Percentiles rank a stretch among this genome's conserved stretches.
These are phyloP conservation scores for Arge pagana DNA, from an alignment of 2,888 invertebrate species.

Conservation along the genomic window DNA sequence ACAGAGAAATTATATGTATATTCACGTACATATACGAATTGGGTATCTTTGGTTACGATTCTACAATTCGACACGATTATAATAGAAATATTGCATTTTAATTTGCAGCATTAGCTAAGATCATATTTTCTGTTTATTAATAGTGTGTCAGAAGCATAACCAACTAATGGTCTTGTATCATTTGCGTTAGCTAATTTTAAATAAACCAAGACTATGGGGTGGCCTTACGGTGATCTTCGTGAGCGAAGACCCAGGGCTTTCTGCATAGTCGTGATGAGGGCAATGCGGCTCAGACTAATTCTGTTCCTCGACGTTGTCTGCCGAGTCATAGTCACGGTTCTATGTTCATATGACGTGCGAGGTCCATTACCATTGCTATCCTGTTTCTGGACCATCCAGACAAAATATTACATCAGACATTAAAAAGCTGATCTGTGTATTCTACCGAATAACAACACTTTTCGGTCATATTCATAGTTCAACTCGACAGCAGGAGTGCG, in stretches of 20 bases:
- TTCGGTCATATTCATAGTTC: no score
- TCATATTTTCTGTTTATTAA: no score
- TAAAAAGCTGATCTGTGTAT: neutral
- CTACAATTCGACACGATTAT: no score
- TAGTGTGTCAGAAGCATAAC: neutral
- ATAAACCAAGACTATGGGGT: constrained; percentile 4
- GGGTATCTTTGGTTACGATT: no score
- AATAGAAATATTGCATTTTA: neutral
- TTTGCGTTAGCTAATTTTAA: neutral
- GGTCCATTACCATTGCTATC: constrained; percentile 9
- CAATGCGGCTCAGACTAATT: constrained; percentile 41
- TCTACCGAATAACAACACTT: constrained; percentile 8
- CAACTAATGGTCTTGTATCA: neutral
- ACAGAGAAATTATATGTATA: no score
- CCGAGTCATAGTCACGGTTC: constrained; percentile 17
- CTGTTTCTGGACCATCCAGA: constrained; percentile 20
- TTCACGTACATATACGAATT: no score
- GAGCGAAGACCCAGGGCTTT: constrained; percentile 34
- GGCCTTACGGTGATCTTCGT: constrained; percentile 16
- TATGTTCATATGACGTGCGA: constrained; percentile 12
- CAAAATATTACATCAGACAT: neutral
- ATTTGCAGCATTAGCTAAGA: no score
- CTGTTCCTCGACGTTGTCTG: constrained; percentile 26
- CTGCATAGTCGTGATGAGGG: constrained; percentile 45
- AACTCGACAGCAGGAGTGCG: no score